Conservation (phyloP, 1,140 invertebrate genomes). For the Bombus consobrinus region DNA sequence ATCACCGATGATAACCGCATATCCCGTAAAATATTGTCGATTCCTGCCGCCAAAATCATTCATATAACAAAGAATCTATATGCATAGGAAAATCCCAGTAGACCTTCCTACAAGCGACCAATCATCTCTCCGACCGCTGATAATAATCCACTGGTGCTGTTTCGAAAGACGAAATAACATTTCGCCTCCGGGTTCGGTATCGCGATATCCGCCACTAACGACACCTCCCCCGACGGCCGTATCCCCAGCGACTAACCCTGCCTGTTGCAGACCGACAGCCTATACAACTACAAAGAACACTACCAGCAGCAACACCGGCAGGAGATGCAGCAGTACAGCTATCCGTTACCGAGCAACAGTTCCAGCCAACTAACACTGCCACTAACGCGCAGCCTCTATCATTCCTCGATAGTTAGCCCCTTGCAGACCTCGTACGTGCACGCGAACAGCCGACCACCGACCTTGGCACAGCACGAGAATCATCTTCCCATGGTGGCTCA, state of each 20-base stretch:
- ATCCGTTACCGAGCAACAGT: conserved; percentile 80
- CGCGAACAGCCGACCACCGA: conserved; percentile 72
- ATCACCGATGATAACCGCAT: not conserved
- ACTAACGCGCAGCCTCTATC: conserved; percentile 77
- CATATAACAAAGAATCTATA: not conserved
- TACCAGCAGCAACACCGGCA: conserved; percentile 79
- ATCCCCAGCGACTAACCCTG: conserved; percentile 72
- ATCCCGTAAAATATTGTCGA: not conserved
- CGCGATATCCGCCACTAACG: conserved; percentile 49
- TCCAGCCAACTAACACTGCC: conserved; percentile 81
- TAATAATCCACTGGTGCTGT: not conserved
- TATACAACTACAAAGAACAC: conserved; percentile 81
- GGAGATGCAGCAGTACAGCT: conserved; percentile 80
- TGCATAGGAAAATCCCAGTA: not conserved
- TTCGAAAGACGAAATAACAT: conserved; percentile 33
- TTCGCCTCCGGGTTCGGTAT: conserved; percentile 40
- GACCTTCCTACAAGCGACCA: not conserved
- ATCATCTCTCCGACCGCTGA: not conserved
- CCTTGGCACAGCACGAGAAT: conserved; percentile 62
- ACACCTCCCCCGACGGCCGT: conserved; percentile 29
- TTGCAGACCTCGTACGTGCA: conserved; percentile 77
- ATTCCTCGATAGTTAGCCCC: conserved; percentile 78
- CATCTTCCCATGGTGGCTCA: conserved; percentile 48
- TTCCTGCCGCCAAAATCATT: not conserved
- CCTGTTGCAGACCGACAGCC: conserved; percentile 80